Evolutionary conservation across 2,113 vertebrate genomes (phyloP), one percentile per base, ranked within the genome.

Genomic region (Zosterops japonicus): DNA sequence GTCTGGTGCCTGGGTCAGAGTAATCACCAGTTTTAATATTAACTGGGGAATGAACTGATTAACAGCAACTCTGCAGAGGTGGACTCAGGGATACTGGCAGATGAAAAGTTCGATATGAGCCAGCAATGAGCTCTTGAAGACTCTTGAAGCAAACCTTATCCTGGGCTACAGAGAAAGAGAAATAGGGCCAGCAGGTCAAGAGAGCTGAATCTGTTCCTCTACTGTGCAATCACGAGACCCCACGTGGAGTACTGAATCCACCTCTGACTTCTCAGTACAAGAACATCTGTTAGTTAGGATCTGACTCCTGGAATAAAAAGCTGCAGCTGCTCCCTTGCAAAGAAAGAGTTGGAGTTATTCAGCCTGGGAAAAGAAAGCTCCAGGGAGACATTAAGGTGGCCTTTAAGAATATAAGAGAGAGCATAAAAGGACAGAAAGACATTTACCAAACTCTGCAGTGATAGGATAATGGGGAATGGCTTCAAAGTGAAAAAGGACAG

Each of bases 311-410:
- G 25, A 64, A 53, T 29, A 44, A 69, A 63, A 41, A 68, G 9
- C 12, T 88, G 12, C 8, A 39, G 25, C 4, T 2, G 0, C 15
- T 27, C 4, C 35, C 2, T n/a, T 7, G 18, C 2, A 6, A 77
- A 27, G 33, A 47, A 55, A 39, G 17, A 28, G 6, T 6, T 52
- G 14, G 24, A 3, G 2, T 60, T 80, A 41, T 55, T 72, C 14
- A 72, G 42, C 11, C 36, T 53, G 5, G 5, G 15, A 88, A 68
- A 8, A 91, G 27, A 72, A 49, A 18, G n/a, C 6, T 56, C 14
- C 18, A 29, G n/a, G 22, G 16, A 70, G 7, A 57, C 13, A 3
- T 29, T 53, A 63, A 14, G 22, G 9, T 8, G 12, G 24, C 14
- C 7, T 60, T 81, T 46, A 36, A 57, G 12, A 35, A 52, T 2